Evolutionary conservation across 2,888 invertebrate species (phyloP).

Genomic region (Acleris holmiana): DNA sequence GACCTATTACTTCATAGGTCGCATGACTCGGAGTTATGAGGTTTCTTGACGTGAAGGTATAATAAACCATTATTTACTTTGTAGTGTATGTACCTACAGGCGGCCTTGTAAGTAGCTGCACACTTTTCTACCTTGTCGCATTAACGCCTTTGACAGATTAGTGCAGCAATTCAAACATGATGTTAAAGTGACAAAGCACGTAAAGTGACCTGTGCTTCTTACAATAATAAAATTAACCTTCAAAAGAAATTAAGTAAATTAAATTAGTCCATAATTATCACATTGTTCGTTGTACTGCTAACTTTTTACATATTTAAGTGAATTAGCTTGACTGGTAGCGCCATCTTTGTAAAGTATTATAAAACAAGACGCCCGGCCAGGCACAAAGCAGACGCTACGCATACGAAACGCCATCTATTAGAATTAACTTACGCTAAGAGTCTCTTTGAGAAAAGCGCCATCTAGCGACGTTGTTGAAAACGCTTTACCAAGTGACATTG

Average conservation of each 20-base stretch:
- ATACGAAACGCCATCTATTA: slow-evolving; percentile 34
- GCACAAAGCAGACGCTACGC: neutral
- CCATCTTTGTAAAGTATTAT: slow-evolving; percentile 3
- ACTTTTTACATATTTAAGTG: neutral
- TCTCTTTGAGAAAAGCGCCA: slow-evolving; percentile 24
- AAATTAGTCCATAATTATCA: no score
- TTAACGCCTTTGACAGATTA: no score
- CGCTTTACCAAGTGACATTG: neutral
- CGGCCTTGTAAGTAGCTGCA: no score
- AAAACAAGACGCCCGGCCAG: no score
- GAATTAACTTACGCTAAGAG: neutral
- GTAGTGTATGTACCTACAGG: neutral
- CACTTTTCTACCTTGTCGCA: no score
- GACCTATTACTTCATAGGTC: slow-evolving; percentile 29
- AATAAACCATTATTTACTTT: slow-evolving; percentile 1
- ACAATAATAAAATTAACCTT: no score
- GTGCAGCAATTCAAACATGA: no score
- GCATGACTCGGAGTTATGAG: slow-evolving; percentile 2
- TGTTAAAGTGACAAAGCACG: no score
- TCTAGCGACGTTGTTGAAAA: slow-evolving; percentile 12
- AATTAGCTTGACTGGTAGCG: slow-evolving; percentile 10
- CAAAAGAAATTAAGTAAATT: no score
- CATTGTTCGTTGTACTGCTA: no score
- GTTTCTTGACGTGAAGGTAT: slow-evolving; percentile 24
- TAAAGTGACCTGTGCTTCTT: neutral